Evolutionary conservation across 2,888 invertebrate genomes (phyloP), one percentile per base, ranked within the genome.

Genomic region (Lamellibrachia satsuma): DNA sequence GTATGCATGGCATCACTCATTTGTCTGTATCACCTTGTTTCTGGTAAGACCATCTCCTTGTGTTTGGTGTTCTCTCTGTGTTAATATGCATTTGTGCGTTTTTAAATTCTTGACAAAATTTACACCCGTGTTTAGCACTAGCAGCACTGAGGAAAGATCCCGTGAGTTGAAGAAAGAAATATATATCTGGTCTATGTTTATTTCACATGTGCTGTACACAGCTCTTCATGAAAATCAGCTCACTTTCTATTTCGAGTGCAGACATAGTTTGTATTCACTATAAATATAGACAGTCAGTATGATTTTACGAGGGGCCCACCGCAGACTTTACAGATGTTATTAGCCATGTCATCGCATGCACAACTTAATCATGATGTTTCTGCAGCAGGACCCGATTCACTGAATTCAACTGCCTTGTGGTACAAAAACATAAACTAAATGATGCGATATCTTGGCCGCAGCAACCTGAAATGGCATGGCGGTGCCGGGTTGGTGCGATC

Each of bases 351-450:
- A 75, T 22, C 75, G 22, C 75, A 15, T 75, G 75, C 75, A 22
- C 75, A 75, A 0, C 75, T 3, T 75, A 75, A 75, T 75, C 75
- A 75, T 75, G 75, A 75, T 75, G 75, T 75, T 75, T 75, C 75
- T 11, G 75, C 75, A 6, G 75, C 75, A 75, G 75, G 75, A 75
- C 75, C 22, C 22, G 75, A 75, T 22, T n/a, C 75, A 75, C n/a
- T 75, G 75, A 75, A 75, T 75, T 75, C 75, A 75, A 75, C 75
- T 75, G 75, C 75, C 75, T 75, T 75, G 75, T 75, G 75, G 75
- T 75, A 75, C 75, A 75, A 75, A 75, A 75, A 75, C 75, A 75
- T 75, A 75, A 75, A 75, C 75, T 75, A 75, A 75, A 75, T n/a
- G 22, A 75, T 75, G 75, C 75, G 75, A 75, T 75, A 15, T 75